Evolutionary conservation across 2,797 vertebrate genomes (phyloP), one percentile per base, ranked within the genome.

Genomic region (Scleropages formosus): DNA sequence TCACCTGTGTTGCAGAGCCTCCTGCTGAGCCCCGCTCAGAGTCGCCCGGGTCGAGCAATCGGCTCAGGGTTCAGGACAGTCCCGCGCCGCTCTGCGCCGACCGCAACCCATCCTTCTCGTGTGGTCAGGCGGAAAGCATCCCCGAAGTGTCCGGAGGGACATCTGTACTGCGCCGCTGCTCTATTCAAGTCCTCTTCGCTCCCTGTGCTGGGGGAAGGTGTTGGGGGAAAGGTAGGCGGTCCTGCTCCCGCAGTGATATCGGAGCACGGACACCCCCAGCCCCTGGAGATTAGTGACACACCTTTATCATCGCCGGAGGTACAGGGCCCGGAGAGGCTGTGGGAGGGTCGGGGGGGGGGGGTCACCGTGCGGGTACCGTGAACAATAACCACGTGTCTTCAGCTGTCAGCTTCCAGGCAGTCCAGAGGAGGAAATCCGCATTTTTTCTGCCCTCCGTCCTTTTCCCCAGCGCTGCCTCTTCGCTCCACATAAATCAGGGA

Each of bases 1-100:
- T 83, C 82, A 77, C 78, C 82, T 78, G 56, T 73, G 72, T 74
- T 68, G 81, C 70, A 13, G 46, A 13, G 67, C 58, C 4, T n/a
- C 18, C 67, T 51, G 76, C 73, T 77, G 77, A 74, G 65, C 49
- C 67, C 76, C 59, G 78, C 76, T 75, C 49, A 67, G 72, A 73
- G 79, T 75, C 77, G 64, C 15, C 79, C 39, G 46, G 73, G 72
- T 6, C 39, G 6, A 6, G 31, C 2, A 39, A 39, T 6, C 39
- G 2, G 31, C 2, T 39, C 6, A 6, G 39, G 2, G 6, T 39
- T 31, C 39, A 6, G 31, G 31, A 39, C 31, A 39, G 31, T 39
- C 31, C 31, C n/a, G n/a, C n/a, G n/a, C n/a, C n/a, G n/a, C n/a
- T n/a, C n/a, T n/a, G n/a, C n/a, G n/a, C n/a, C n/a, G n/a, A n/a